Percentiles rank a stretch among this genome's conserved stretches.
Evolutionary conservation across 2,888 invertebrate genomes (phyloP).

Genomic region (Pollenia labialis): DNA sequence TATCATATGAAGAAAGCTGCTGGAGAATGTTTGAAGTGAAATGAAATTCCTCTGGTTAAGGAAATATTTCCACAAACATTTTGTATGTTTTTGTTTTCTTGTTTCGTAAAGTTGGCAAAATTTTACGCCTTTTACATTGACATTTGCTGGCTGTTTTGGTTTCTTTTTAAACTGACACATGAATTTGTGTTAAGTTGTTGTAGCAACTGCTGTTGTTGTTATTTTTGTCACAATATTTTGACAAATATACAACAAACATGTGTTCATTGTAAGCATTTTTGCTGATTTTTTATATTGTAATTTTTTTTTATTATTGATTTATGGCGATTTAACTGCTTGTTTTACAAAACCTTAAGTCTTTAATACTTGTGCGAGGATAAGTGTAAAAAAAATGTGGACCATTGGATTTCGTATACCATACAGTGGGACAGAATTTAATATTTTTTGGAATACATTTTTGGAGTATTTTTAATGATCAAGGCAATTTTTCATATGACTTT

Average conservation of each 20-base stretch:
- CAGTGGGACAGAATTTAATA: no score
- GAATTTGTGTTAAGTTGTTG: background rate
- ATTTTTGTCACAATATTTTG: conserved; percentile 16
- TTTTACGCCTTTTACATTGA: conserved; percentile 69
- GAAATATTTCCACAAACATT: conserved; percentile 44
- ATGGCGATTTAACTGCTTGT: conserved; percentile 53
- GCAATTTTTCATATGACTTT: no score
- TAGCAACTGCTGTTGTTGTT: conserved; percentile 18
- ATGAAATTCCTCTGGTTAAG: conserved; percentile 33
- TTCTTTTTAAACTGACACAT: conserved; percentile 30
- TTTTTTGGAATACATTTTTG: no score
- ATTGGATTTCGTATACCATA: no score
- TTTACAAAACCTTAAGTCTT: conserved; percentile 9
- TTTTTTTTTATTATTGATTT: conserved; percentile 52
- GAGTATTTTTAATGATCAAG: no score
- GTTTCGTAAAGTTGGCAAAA: conserved; percentile 62
- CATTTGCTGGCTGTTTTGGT: conserved; percentile 54
- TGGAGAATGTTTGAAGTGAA: conserved; percentile 22
- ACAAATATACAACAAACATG: conserved; percentile 68
- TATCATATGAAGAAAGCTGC: conserved; percentile 49
- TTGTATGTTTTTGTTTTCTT: background rate
- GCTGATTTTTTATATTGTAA: conserved; percentile 32
- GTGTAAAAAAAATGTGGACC: background rate
- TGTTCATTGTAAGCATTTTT: conserved; percentile 67
- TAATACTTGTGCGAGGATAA: background rate